These are phyloP conservation scores for Chlorodrepanis virens DNA, from an alignment of 2,113 vertebrate genomes.

Conservation along the genomic window DNA sequence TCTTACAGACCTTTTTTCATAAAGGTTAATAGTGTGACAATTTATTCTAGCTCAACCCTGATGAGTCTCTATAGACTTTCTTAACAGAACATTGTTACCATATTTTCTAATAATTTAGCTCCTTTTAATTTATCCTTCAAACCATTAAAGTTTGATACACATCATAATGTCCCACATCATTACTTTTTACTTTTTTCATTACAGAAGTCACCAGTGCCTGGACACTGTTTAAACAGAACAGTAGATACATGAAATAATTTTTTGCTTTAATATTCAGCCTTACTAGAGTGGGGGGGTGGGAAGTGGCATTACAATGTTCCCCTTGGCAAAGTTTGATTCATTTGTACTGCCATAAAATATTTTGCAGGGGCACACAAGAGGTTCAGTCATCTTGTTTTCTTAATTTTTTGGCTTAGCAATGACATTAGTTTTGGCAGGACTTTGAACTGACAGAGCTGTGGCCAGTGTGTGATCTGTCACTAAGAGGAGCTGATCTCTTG, in stretches of 20 bases:
- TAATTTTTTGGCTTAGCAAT: neutral
- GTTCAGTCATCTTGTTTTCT: neutral
- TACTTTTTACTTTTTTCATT: neutral
- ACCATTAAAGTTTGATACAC: neutral
- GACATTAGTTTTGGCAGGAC: neutral
- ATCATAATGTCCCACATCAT: neutral
- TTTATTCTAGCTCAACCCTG: neutral
- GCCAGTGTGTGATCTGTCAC: neutral
- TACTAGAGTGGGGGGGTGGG: neutral
- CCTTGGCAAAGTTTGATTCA: neutral
- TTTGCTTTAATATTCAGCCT: neutral
- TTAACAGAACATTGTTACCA: neutral
- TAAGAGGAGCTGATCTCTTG: neutral
- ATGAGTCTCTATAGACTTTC: neutral
- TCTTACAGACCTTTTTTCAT: neutral
- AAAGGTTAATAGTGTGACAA: neutral
- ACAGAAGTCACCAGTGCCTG: neutral
- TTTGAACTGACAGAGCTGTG: neutral
- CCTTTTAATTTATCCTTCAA: neutral
- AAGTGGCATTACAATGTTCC: neutral
- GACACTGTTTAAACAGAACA: neutral
- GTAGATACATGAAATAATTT: neutral
- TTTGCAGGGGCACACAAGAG: neutral
- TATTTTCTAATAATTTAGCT: neutral
- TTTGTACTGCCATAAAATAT: neutral